Base-by-base conservation (phyloP, 2,888 invertebrate species). In the Lycaena phlaeas region DNA sequence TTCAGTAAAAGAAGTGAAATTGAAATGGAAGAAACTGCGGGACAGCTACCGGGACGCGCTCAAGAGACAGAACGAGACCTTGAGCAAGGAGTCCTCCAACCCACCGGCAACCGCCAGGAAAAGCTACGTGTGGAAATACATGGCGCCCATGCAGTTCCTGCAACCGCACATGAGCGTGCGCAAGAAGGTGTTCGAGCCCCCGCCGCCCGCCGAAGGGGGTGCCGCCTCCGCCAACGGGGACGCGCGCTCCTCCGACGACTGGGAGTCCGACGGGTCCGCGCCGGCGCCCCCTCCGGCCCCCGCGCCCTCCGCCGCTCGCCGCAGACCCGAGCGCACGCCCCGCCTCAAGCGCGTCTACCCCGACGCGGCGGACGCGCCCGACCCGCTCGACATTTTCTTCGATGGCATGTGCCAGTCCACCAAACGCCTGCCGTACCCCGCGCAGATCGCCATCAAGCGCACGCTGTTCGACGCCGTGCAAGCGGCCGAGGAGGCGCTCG, bases 41-140 rank as follows among this genome's bases (percentile, higher is more conserved):
- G 82, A 82, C 61, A 78, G 81, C 54, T 82, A 82, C 62, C 74
- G 82, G 40, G 82, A 82, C 56, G 82, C 82, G 25, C 62, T 82
- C 17, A 81, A 79, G 56, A 64, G 82, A 2, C 79, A 79, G 53
- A 69, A 57, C 55, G 82, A 81, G 51, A 64, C 68, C 72, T 48
- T 65, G 47, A 65, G 76, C 39, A 60, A 59, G 51, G 76, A 67
- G 43, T 72, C 64, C 6, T 30, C 40, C 36, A 51, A 46, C 41
- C 71, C 63, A 7, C 34, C 42, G 30, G 50, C 46, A 40, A 42
- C 56, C 17, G 51, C 54, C 46, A 73, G 70, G 60, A 69, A 69
- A 56, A 58, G 49, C 48, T 74, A 68, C 60, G 68, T 75, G 11
- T 82, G 82, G 82, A 78, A 78, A 62, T 81, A 82, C 62, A 69